Base-by-base conservation (phyloP, 2,888 invertebrate species). In the Beris morrisii region DNA sequence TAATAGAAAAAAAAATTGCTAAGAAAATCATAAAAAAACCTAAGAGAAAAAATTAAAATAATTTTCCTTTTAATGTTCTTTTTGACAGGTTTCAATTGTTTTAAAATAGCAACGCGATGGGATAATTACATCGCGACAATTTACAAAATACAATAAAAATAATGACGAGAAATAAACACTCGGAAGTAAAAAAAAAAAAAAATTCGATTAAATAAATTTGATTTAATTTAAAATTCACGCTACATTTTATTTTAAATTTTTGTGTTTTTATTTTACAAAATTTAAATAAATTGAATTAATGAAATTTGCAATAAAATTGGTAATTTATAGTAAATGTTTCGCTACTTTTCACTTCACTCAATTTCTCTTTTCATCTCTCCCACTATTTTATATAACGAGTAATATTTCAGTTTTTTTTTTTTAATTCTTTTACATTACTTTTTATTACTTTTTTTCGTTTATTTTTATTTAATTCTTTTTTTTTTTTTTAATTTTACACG, bases 201-300 rank as follows among this genome's bases (percentile, higher is more conserved):
- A 38, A 38, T 38, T 38, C 38, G 9, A 38, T 38, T 38, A 38
- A 38, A 38, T 9, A 38, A 38, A 38, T 38, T 73, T 75, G 72
- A 72, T 72, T 71, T 74, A 76, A 75, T 77, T 71, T 73, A 50
- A 72, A 74, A 72, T 76, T 75, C 75, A 70, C 69, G 67, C n/a
- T 71, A 72, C 71, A 71, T 69, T 71, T 54, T 28, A 45, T 64
- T 55, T 13, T 55, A 30, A 50, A 44, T 50, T 15, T 50, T 50
- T 66, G 53, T n/a, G n/a, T n/a, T 38, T 30, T 66, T 52, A 38
- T 11, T 31, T 9, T 32, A 43, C 15, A 44, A 38, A 44, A 28
- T 59, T 61, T 55, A 15, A 50, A 38, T 31, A 55, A 53, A 45
- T 54, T 56, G 56, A 22, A 22, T 22, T 22, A 22, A 22, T 22